Evolutionary conservation across 2,113 vertebrate genomes (phyloP).

Genomic region (Ellobius talpinus): DNA sequence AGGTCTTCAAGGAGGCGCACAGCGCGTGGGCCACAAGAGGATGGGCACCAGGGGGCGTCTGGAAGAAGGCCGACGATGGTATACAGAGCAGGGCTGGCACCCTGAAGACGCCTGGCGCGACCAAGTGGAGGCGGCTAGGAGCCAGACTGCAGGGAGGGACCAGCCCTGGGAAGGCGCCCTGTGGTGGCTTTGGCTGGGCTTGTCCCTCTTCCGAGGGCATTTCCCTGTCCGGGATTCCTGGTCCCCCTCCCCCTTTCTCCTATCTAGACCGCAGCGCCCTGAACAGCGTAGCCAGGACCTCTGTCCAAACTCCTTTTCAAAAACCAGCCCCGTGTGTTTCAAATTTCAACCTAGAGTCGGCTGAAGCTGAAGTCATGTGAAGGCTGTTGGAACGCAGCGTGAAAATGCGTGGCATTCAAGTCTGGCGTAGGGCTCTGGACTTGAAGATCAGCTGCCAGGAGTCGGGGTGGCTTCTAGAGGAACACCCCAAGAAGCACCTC

Average conservation of each 20-base stretch:
- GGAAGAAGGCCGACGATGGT: background rate
- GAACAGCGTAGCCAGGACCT: background rate
- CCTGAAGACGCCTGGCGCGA: background rate
- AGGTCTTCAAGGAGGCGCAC: background rate
- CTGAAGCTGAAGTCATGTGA: background rate
- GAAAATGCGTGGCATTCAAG: background rate
- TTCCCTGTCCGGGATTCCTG: background rate
- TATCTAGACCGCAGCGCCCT: background rate
- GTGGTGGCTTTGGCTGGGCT: background rate
- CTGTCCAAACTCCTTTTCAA: background rate
- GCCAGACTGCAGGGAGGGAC: background rate
- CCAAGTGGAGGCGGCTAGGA: background rate
- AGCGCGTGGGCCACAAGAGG: fast-evolving
- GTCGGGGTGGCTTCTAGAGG: fast-evolving
- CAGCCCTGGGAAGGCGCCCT: background rate
- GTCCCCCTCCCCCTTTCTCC: fast-evolving
- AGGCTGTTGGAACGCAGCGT: background rate
- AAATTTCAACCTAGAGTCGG: background rate
- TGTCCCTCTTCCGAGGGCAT: background rate
- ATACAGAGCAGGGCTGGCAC: background rate
- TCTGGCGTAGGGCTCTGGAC: fast-evolving
- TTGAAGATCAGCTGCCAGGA: background rate
- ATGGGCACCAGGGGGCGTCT: conserved; percentile 68
- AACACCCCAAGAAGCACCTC: background rate
- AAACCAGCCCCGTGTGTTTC: background rate